A percentile compares a stretch with the other conserved stretches of the same genome.
Evolutionary conservation across 2,888 invertebrate genomes (phyloP).

Genomic region (Atethmia centrago): DNA sequence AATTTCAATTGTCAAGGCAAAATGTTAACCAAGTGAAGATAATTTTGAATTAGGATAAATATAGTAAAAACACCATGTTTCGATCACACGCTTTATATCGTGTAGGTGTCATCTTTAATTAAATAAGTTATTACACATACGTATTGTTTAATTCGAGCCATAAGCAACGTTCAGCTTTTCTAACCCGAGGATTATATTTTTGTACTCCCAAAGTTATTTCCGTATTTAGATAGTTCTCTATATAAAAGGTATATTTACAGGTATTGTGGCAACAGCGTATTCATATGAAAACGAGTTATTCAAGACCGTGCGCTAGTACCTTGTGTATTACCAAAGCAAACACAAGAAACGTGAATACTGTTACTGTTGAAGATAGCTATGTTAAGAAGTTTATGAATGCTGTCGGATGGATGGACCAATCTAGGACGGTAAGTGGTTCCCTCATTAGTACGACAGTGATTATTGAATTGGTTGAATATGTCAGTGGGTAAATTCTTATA

Average conservation of each 20-base stretch:
- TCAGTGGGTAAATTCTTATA: not conserved
- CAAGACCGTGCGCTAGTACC: constrained; percentile 67
- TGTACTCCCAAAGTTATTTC: constrained; percentile 28
- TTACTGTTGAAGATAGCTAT: constrained; percentile 86
- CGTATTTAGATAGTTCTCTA: not conserved
- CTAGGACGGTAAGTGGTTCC: constrained; percentile 86
- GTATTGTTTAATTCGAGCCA: not conserved
- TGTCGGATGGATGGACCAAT: constrained; percentile 91
- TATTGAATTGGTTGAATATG: not conserved
- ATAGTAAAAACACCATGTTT: constrained; percentile 67
- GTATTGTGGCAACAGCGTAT: constrained; percentile 67
- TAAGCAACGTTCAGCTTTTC: not conserved
- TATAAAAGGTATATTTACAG: constrained; percentile 63
- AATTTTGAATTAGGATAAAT: constrained; percentile 14
- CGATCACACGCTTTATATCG: constrained; percentile 68
- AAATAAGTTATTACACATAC: not conserved
- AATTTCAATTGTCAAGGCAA: not conserved
- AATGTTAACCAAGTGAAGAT: constrained; percentile 10
- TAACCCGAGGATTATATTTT: constrained; percentile 20
- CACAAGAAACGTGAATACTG: constrained; percentile 76
- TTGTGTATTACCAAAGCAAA: constrained; percentile 48
- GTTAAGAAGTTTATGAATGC: constrained; percentile 91
- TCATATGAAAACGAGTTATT: constrained; percentile 68
- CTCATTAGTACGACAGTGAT: not conserved
- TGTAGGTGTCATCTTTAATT: constrained; percentile 63